These are phyloP conservation scores for Oreochromis niloticus DNA, from an alignment of 2,113 vertebrate genomes.

Conservation along the genomic window DNA sequence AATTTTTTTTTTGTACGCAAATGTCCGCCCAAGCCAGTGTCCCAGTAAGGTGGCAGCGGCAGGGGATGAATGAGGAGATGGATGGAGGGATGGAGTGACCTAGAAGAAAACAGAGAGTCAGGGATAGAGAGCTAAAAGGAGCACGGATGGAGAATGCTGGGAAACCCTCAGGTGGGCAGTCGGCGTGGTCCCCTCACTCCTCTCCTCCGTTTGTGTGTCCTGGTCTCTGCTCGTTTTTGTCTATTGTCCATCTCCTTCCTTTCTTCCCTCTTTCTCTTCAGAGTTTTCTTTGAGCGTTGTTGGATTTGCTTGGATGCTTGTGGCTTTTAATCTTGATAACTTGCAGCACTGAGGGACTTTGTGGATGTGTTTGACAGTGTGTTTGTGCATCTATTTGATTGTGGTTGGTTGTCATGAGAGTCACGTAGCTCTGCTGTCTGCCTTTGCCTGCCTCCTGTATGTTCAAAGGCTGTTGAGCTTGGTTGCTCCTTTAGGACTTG, in stretches of 20 bases:
- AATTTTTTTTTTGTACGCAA: background rate
- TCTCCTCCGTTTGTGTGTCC: background rate
- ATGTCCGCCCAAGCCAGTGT: conserved; percentile 29
- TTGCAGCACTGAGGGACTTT: conserved; percentile 10
- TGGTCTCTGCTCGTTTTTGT: background rate
- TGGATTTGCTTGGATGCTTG: background rate
- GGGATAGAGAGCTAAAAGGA: conserved; percentile 19
- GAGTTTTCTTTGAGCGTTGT: background rate
- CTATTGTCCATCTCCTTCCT: background rate
- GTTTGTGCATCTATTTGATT: conserved; percentile 20
- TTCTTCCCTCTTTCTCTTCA: background rate
- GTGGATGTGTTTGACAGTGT: background rate
- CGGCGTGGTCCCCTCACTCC: background rate
- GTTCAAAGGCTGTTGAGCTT: conserved; percentile 55
- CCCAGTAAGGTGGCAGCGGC: conserved; percentile 17
- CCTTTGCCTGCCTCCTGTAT: conserved; percentile 51
- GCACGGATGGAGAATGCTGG: conserved; percentile 47
- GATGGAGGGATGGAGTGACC: conserved; percentile 33
- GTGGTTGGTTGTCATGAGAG: conserved; percentile 49
- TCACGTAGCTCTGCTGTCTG: conserved; percentile 61
- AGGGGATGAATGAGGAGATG: conserved; percentile 14
- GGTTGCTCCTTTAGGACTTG: conserved; percentile 43
- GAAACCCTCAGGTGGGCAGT: conserved; percentile 61
- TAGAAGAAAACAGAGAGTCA: conserved; percentile 1
- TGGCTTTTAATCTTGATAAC: conserved; percentile 29